Base-by-base conservation (phyloP, 2,888 invertebrate genomes). In the Sarcophaga subvicina region DNA sequence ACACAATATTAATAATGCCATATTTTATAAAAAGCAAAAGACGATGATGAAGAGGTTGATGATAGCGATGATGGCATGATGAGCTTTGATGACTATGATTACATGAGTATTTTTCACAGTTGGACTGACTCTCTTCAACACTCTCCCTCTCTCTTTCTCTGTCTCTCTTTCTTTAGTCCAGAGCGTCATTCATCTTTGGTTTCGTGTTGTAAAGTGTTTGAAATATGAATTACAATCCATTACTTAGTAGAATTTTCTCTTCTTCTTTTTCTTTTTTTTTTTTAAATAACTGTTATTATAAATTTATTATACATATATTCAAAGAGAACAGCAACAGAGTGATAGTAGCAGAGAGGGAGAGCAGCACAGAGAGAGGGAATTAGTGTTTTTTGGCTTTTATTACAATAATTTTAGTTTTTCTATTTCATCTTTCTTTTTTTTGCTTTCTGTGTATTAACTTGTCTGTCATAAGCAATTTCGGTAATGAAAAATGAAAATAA, bases 1-100 rank as follows among this genome's bases (percentile, higher is more conserved):
- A 37, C 76, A 47, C 63, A 80, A 67, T 69, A 83, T 83, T 86
- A 86, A 77, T 77, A 86, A 77, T 77, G 78, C 59, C 69, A 83
- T 77, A 77, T 86, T 76, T 80, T 67, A 72, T 47, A 59, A 37
- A 37, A 37, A 49, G 20, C 17, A 54, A 12, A 62, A 67, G 72
- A 67, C 47, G 37, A 37, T 37, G 37, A 37, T 54, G 37, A 69
- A 71, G 59, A 73, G 59, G 77, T 45, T 70, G 45, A 66, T 67
- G 64, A 78, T 60, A 37, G 75, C 59, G 37, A 82, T 81, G 69
- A 20, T 70, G 66, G 60, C 25, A 49, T 64, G 59, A 75, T 79
- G 67, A 67, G 62, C 45, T 27, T 37, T 45, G 76, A 62, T 76
- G 70, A 59, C 27, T 37, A 81, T 76, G 75, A 71, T 62, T 66